These are phyloP conservation scores for Morinoia aosen DNA, from an alignment of 2,888 invertebrate genomes.

Conservation along the genomic window DNA sequence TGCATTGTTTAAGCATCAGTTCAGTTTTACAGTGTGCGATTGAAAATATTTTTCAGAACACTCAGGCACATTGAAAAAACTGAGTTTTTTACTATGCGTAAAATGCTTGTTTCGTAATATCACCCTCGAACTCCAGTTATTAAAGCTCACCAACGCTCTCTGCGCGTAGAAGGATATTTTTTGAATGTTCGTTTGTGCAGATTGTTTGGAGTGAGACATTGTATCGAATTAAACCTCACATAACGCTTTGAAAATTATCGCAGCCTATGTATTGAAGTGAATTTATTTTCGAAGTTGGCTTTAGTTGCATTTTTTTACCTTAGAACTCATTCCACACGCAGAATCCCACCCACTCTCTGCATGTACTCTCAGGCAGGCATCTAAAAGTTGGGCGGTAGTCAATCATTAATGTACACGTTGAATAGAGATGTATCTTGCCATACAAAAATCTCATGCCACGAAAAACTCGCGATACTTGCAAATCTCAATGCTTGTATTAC, in stretches of 20 bases:
- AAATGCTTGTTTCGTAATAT: not conserved
- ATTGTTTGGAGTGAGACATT: not conserved
- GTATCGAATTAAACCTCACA: not conserved
- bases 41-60: not conserved
- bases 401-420: not conserved
- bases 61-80: not conserved
- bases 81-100: not conserved
- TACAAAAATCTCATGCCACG: not conserved
- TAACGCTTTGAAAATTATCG: not conserved
- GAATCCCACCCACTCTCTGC: not conserved
- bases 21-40: not conserved
- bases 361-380: not conserved
- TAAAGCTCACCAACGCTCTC: not conserved
- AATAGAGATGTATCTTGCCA: not conserved
- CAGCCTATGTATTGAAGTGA: not conserved
- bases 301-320: not conserved
- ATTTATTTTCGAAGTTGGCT: not conserved
- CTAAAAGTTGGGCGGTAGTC: not conserved
- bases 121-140: not conserved
- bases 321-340: not conserved
- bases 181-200: not conserved
- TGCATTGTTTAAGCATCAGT: not conserved
- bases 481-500: not conserved
- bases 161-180: not conserved
- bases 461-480: not conserved